Conservation (phyloP, 2,113 vertebrate genomes). For the Nipponia nippon region DNA sequence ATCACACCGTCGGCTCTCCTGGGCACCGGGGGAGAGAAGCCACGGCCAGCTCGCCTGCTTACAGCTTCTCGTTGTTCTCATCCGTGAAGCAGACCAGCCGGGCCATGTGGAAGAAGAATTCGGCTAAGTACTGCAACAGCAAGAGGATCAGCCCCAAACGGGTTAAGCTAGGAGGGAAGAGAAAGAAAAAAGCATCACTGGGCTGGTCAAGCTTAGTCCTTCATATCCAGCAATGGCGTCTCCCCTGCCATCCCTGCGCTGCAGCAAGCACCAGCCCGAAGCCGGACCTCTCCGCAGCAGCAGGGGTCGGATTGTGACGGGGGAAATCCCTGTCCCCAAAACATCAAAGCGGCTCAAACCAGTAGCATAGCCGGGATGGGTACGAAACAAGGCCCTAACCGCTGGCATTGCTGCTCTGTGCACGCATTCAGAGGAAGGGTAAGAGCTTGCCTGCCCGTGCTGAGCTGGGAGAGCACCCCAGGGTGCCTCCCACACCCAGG, state of each 20-base stretch:
- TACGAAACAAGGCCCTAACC: not conserved
- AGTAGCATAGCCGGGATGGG: not conserved
- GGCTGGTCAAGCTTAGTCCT: not conserved
- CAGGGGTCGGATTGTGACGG: fast-evolving
- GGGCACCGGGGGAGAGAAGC: not conserved
- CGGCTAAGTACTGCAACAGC: conserved; percentile 89
- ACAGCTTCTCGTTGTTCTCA: conserved; percentile 95
- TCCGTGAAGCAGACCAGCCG: conserved; percentile 91
- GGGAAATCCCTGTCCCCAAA: not conserved
- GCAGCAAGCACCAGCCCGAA: not conserved
- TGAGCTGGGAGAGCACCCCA: not conserved
- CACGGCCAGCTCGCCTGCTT: conserved; percentile 24
- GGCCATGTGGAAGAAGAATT: conserved; percentile 90
- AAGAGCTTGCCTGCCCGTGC: not conserved
- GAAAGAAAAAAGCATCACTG: not conserved
- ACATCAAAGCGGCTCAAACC: not conserved
- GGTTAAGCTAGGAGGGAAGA: conserved; percentile 77
- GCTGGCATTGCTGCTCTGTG: not conserved
- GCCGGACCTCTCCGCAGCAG: not conserved
- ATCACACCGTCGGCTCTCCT: not conserved
- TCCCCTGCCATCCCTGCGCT: not conserved
- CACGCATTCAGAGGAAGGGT: not conserved
- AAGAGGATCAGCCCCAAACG: conserved; percentile 89
- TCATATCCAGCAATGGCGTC: not conserved
- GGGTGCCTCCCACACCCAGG: not conserved